These are phyloP conservation scores for Alentia gelatinosa DNA, from an alignment of 2,888 invertebrate genomes.

Conservation along the genomic window DNA sequence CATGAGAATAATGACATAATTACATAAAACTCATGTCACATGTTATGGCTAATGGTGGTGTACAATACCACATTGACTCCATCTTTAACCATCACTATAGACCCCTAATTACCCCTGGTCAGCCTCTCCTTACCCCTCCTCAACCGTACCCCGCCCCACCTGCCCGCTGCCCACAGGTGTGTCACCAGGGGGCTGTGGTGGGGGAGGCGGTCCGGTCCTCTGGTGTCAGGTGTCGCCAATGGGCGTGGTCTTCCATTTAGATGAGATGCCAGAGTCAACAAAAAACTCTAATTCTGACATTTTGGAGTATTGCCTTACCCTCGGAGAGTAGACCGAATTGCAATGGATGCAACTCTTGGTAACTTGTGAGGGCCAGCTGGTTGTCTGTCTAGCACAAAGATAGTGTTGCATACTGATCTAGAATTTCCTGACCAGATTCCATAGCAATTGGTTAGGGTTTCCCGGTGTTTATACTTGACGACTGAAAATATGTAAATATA, in stretches of 20 bases:
- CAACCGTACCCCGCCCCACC: not conserved
- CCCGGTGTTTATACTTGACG: too few relatives aligned
- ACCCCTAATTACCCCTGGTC: not conserved
- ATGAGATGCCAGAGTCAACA: slow-evolving; percentile 22
- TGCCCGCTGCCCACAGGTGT: not conserved
- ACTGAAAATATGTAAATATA: too few relatives aligned
- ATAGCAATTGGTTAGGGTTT: too few relatives aligned
- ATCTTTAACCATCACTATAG: not conserved
- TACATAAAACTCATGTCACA: too few relatives aligned
- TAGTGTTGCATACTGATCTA: too few relatives aligned
- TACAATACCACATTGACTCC: not conserved
- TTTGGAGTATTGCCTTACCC: not conserved
- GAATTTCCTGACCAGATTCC: too few relatives aligned
- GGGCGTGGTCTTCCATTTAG: slow-evolving; percentile 3
- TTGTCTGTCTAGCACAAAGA: too few relatives aligned
- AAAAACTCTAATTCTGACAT: not conserved
- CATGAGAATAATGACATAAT: too few relatives aligned
- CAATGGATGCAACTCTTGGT: not conserved
- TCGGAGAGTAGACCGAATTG: not conserved
- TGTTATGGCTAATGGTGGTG: too few relatives aligned
- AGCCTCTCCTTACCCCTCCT: not conserved
- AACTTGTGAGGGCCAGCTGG: too few relatives aligned
- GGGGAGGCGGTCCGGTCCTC: not conserved
- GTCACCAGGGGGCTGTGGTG: not conserved
- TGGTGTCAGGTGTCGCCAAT: not conserved